These are phyloP conservation scores for Pristis pectinata DNA, from an alignment of 2,797 vertebrate species.

Conservation along the genomic window DNA sequence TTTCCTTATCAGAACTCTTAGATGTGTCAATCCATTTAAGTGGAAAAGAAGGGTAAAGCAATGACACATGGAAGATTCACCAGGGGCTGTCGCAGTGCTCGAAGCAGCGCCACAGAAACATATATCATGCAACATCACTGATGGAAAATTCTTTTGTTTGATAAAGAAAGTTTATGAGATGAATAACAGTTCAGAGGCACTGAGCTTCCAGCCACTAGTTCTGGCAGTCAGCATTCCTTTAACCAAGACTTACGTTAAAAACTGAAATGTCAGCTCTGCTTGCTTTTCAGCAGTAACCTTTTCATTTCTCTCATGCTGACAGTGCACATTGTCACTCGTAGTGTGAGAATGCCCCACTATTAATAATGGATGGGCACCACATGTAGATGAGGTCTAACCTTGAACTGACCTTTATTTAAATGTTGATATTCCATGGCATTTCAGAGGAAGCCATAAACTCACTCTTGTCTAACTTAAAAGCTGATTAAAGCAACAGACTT, in stretches of 20 bases:
- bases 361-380: constrained; percentile 2
- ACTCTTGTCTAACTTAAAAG: not conserved
- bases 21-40: not conserved
- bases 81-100: not conserved
- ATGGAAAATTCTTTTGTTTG: not conserved
- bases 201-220: not conserved
- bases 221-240: not conserved
- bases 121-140: not conserved
- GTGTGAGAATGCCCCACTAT: not conserved
- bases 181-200: not conserved
- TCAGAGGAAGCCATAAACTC: constrained; percentile 23
- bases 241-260: not conserved
- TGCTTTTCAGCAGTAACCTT: constrained; percentile 5
- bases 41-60: not conserved
- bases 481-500: constrained; percentile 12
- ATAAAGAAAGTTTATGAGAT: not conserved
- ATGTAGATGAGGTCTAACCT: constrained; percentile 15
- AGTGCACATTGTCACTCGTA: constrained; percentile 13
- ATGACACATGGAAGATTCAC: not conserved
- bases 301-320: constrained; percentile 14
- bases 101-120: not conserved
- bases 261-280: constrained; percentile 23
- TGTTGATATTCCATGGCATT: not conserved
- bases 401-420: constrained; percentile 21
- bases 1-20: not conserved